These are phyloP conservation scores for Idaea straminata DNA, from an alignment of 2,888 invertebrate species.

Conservation along the genomic window DNA sequence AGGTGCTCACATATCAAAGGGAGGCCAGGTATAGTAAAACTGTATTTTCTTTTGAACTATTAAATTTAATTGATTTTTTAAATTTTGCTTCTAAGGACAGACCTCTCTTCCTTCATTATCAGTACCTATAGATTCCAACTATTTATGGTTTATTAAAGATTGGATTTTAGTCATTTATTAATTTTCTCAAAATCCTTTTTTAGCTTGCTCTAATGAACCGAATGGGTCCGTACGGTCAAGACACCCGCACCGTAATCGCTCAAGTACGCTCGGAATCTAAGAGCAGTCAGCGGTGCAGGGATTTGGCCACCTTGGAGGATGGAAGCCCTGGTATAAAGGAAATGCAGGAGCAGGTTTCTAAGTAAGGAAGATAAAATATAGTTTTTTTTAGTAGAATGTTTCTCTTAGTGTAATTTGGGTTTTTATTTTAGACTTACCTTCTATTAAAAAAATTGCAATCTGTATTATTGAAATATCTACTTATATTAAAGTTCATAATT, in stretches of 20 bases:
- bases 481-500: no score
- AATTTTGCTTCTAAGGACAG: no score
- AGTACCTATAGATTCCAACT: no score
- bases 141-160: no score
- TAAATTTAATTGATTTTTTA: no score
- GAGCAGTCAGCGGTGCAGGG: constrained; percentile 28
- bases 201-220: constrained; percentile 54
- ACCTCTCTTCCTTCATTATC: no score
- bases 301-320: constrained; percentile 39
- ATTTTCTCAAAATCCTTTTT: background rate
- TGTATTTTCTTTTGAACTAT: background rate
- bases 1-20: constrained; percentile 46
- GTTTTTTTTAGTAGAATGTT: no score
- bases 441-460: no score
- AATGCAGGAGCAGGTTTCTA: constrained; percentile 48
- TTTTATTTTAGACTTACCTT: no score
- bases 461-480: no score
- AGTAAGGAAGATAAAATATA: constrained; percentile 37
- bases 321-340: constrained; percentile 21
- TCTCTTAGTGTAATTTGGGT: no score
- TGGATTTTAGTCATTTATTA: background rate
- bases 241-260: constrained; percentile 43
- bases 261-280: constrained; percentile 46
- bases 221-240: constrained; percentile 50
- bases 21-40: constrained; percentile 44